Evolutionary conservation across 2,888 invertebrate species (phyloP).

Genomic region (Drosophila neotestacea): DNA sequence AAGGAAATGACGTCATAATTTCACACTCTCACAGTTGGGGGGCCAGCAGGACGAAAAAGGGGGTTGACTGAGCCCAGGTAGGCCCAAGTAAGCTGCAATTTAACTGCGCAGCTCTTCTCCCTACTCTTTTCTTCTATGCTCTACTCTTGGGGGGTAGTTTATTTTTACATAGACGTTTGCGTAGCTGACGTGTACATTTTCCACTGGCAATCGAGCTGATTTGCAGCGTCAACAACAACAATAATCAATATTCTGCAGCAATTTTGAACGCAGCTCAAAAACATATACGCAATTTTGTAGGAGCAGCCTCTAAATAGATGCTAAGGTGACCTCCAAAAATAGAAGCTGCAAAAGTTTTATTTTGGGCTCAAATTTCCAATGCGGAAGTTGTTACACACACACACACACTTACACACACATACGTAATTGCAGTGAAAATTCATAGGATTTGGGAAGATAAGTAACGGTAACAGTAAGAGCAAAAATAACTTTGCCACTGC

Average conservation of each 20-base stretch:
- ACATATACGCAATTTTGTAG: conserved; percentile 4
- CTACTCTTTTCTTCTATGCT: conserved; percentile 1
- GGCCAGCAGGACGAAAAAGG: neutral
- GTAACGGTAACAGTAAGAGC: conserved; percentile 10
- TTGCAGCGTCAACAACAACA: conserved; percentile 8
- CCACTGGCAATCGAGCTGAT: conserved; percentile 35
- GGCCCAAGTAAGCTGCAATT: conserved; percentile 32
- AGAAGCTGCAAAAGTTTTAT: conserved; percentile 15
- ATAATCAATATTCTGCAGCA: conserved; percentile 56
- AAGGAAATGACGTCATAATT: conserved; percentile 65
- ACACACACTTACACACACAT: conserved; percentile 11
- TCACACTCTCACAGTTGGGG: conserved; percentile 16
- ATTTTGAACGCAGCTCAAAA: conserved; percentile 23
- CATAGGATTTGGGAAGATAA: conserved; percentile 2
- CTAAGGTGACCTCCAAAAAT: conserved; percentile 72
- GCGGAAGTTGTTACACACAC: conserved; percentile 65
- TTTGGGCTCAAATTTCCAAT: conserved; percentile 21
- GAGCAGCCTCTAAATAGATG: conserved; percentile 44
- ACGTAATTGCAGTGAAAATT: conserved; percentile 63
- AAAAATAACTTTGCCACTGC: conserved; percentile 48
- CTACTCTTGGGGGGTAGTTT: conserved; percentile 41
- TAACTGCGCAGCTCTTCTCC: conserved; percentile 51
- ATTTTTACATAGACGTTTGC: conserved; percentile 24
- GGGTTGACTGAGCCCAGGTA: conserved; percentile 45
- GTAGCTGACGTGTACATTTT: conserved; percentile 58